Conservation (phyloP, 2,888 invertebrate genomes). For the Cerastoderma edule region DNA sequence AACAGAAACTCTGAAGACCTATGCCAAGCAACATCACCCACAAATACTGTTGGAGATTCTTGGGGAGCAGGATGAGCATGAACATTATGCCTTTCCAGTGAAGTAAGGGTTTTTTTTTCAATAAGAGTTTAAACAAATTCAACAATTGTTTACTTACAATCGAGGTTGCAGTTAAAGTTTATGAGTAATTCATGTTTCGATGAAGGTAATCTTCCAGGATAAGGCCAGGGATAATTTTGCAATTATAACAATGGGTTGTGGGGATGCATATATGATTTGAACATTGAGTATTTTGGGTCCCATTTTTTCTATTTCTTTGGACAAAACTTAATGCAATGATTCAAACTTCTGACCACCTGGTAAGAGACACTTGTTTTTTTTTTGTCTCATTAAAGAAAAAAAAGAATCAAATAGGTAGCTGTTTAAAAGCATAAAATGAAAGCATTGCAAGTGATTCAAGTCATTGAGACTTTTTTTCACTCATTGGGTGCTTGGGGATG, state of each 20-base stretch:
- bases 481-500: too few species aligned
- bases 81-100: constrained; percentile 88
- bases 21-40: constrained; percentile 85
- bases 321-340: too few species aligned
- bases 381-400: too few species aligned
- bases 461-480: too few species aligned
- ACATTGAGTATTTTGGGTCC: neutral
- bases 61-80: constrained; percentile 86
- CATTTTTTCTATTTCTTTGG: too few species aligned
- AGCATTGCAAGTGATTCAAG: too few species aligned
- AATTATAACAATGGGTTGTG: neutral
- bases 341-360: too few species aligned
- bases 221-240: neutral
- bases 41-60: constrained; percentile 88
- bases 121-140: neutral
- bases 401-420: too few species aligned
- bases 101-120: constrained; percentile 86
- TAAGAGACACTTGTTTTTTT: too few species aligned
- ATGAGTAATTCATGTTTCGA: too few species aligned
- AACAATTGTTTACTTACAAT: neutral
- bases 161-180: too few species aligned
- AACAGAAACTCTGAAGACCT: constrained; percentile 69
- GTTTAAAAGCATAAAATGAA: too few species aligned
- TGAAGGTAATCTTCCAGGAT: neutral
- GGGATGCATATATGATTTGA: neutral